phyloP scores from a whole-genome alignment of 2,797 vertebrate species.

The Oceanodroma leucorhoa region DNA sequence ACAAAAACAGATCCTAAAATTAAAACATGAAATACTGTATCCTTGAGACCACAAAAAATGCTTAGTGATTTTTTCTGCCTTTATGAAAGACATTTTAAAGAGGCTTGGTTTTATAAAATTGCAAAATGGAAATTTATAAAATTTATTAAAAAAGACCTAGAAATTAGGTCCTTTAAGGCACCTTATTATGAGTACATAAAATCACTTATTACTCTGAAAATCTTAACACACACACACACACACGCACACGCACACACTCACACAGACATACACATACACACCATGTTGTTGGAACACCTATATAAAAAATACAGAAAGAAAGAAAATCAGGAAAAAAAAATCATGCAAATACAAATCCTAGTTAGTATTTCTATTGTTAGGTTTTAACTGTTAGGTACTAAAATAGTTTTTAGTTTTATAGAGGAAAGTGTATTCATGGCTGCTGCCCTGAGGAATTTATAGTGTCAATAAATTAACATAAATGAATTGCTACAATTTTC shows the following conservation, averaged over 20 bases:
- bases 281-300: not conserved
- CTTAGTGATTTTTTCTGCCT: not conserved
- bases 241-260: no score
- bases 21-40: not conserved
- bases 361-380: not conserved
- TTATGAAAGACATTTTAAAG: not conserved
- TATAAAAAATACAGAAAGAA: not conserved
- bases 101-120: not conserved
- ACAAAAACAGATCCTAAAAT: not conserved
- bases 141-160: no score
- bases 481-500: conserved; percentile 10
- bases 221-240: not conserved
- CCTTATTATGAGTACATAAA: not conserved
- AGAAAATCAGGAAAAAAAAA: not conserved
- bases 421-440: not conserved
- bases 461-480: conserved; percentile 19
- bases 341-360: not conserved
- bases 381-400: not conserved
- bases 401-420: not conserved
- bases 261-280: no score
- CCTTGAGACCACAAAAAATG: not conserved
- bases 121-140: no score
- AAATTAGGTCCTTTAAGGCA: not conserved
- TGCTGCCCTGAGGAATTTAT: not conserved
- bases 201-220: not conserved